phyloP scores from a whole-genome alignment of 2,888 invertebrate genomes.

The Mesorhabditis spiculigera region DNA sequence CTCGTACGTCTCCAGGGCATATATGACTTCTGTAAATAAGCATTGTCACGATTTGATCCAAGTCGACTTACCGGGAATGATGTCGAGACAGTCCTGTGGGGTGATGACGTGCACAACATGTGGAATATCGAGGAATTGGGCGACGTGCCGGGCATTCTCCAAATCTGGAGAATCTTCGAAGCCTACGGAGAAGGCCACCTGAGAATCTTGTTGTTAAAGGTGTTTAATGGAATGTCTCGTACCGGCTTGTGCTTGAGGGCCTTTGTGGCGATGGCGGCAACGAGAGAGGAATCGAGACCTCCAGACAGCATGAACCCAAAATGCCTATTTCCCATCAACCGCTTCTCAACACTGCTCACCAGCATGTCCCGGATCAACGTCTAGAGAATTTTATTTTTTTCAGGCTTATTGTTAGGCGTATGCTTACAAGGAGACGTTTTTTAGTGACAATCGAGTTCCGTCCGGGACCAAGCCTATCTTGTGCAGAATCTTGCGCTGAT shows the following conservation, averaged over 20 bases:
- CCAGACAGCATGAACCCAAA: constrained; percentile 58
- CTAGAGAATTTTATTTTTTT: constrained; percentile 3
- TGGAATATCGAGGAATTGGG: constrained; percentile 52
- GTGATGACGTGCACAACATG: constrained; percentile 55
- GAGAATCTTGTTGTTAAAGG: neutral
- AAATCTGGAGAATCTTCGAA: constrained; percentile 57
- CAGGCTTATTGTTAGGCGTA: neutral
- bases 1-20: constrained; percentile 56
- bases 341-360: constrained; percentile 49
- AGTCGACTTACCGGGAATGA: constrained; percentile 43
- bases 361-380: constrained; percentile 44
- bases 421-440: neutral
- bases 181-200: constrained; percentile 56
- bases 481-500: too few species aligned
- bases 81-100: constrained; percentile 49
- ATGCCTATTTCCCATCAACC: constrained; percentile 55
- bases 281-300: constrained; percentile 44
- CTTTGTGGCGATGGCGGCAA: constrained; percentile 52
- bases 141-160: constrained; percentile 50
- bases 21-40: constrained; percentile 48
- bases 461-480: neutral
- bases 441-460: neutral
- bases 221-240: neutral
- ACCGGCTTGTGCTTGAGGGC: constrained; percentile 24
- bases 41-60: neutral